phyloP scores from a whole-genome alignment of 1,140 invertebrate genomes.

The Caenorhabditis brenneri region DNA sequence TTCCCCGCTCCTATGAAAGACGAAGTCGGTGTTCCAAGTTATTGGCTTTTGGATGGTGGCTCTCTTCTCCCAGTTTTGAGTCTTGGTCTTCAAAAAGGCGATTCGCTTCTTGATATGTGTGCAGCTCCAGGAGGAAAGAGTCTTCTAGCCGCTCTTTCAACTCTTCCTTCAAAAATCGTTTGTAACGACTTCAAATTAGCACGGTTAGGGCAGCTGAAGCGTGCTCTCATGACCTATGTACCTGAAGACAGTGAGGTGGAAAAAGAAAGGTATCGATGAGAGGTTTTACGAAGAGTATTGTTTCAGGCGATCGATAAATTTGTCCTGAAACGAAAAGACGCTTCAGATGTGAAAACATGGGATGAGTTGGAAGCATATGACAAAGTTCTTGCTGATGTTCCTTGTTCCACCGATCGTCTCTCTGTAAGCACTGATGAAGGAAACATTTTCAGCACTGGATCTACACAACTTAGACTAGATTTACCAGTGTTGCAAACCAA shows the following conservation, averaged over 20 bases:
- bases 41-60: constrained; percentile 83
- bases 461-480: constrained; percentile 82
- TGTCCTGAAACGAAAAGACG: constrained; percentile 72
- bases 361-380: constrained; percentile 76
- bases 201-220: constrained; percentile 76
- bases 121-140: constrained; percentile 94
- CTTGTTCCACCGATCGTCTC: constrained; percentile 91
- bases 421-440: constrained; percentile 83
- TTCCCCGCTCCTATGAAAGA: constrained; percentile 65
- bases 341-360: constrained; percentile 74
- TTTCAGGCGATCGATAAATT: constrained; percentile 49
- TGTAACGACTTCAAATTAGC: constrained; percentile 81
- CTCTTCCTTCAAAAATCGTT: constrained; percentile 78
- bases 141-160: constrained; percentile 84
- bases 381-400: constrained; percentile 86
- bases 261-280: too few species aligned
- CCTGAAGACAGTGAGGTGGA: constrained; percentile 72
- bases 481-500: constrained; percentile 84
- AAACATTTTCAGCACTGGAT: constrained; percentile 83
- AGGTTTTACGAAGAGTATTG: neutral
- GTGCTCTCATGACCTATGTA: constrained; percentile 77
- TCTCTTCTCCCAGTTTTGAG: constrained; percentile 88
- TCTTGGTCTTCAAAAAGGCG: constrained; percentile 79
- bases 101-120: constrained; percentile 89
- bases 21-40: constrained; percentile 70